Evolutionary conservation across 1,140 invertebrate species (phyloP).

Genomic region (Drosophila nigromelanica): DNA sequence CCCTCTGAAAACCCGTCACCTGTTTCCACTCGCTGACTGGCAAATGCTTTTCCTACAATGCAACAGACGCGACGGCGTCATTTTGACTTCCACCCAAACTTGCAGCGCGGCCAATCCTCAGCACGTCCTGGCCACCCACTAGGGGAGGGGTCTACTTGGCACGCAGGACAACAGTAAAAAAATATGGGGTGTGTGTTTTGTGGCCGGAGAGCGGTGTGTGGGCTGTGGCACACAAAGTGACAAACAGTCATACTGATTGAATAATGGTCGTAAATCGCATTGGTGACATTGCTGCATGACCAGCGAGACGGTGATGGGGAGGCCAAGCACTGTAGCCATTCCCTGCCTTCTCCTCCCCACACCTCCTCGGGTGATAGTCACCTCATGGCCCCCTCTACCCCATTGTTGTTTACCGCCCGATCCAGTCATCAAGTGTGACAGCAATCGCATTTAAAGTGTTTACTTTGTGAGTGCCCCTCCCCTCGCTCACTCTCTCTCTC

Average conservation of each 20-base stretch:
- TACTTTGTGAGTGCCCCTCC: constrained; percentile 41
- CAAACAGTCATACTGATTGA: constrained; percentile 82
- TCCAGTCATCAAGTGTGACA: constrained; percentile 60
- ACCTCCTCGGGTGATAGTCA: constrained; percentile 3
- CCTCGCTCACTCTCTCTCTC: not conserved
- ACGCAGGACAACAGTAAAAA: constrained; percentile 25
- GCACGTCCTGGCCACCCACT: not conserved
- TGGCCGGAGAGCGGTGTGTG: constrained; percentile 17
- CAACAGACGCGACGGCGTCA: constrained; percentile 79
- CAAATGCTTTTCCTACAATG: constrained; percentile 74
- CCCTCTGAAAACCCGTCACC: not conserved
- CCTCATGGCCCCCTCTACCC: not conserved
- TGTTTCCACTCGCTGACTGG: constrained; percentile 39
- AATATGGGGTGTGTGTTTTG: constrained; percentile 3
- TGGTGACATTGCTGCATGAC: constrained; percentile 65
- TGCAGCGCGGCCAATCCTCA: constrained; percentile 32
- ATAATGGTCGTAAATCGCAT: constrained; percentile 82
- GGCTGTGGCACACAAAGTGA: constrained; percentile 70
- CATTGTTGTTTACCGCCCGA: constrained; percentile 36
- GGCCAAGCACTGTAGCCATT: constrained; percentile 3
- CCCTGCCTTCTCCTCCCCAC: not conserved
- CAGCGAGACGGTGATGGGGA: constrained; percentile 12
- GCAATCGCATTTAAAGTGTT: constrained; percentile 71
- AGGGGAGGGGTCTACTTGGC: not conserved
- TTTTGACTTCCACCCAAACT: constrained; percentile 64